Percentiles rank a stretch among this genome's conserved stretches.
Evolutionary conservation across 2,113 vertebrate genomes (phyloP).

Genomic region (Anoura caudifer): DNA sequence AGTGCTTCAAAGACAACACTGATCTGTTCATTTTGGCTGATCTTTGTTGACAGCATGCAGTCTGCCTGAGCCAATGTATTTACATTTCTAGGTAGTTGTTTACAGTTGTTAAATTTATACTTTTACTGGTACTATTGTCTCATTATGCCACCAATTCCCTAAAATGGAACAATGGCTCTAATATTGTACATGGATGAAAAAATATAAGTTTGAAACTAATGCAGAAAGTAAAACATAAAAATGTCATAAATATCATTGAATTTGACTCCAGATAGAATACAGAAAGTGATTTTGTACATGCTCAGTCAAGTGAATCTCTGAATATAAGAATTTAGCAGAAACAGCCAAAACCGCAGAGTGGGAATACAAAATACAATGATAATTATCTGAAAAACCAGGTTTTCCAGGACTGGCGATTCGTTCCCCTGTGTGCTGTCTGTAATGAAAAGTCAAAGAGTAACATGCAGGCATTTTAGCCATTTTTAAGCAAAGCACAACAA

Average conservation of each 20-base stretch:
- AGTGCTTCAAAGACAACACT: neutral
- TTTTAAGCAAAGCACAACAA: neutral
- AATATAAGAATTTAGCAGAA: neutral
- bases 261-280: neutral
- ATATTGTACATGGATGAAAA: neutral
- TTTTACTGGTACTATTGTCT: neutral
- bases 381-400: conserved; percentile 46
- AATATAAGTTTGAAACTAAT: neutral
- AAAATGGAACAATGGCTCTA: neutral
- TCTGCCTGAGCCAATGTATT: neutral
- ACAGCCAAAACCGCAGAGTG: neutral
- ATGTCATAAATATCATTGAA: neutral
- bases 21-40: neutral
- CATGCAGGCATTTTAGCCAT: neutral
- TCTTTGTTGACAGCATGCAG: neutral
- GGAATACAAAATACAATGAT: neutral
- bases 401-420: conserved; percentile 28
- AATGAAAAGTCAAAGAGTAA: conserved; percentile 26
- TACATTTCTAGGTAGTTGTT: neutral
- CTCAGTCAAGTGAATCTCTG: neutral
- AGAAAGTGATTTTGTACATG: neutral
- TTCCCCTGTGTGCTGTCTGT: neutral
- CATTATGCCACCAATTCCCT: neutral
- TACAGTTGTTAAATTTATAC: neutral
- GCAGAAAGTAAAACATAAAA: neutral